Evolutionary conservation across 2,797 vertebrate genomes (phyloP), one percentile per base, ranked within the genome.

Genomic region (Chrosomus eos): DNA sequence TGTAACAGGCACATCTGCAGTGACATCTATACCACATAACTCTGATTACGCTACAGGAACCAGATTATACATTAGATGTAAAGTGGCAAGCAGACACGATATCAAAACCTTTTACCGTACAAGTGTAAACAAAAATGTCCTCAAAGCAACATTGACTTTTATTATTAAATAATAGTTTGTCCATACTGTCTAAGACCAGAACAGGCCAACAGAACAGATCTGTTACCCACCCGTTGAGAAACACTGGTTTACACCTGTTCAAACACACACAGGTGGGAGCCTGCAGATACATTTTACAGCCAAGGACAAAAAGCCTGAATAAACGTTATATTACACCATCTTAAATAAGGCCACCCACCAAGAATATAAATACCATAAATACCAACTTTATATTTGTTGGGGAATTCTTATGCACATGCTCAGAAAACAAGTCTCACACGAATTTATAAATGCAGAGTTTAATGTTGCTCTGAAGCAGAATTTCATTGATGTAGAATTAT

Each of bases 261-360:
- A 55, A 36, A 75, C 19, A 23, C 72, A 53, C 28, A 11, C 26
- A 19, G 71, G 26, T 75, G 48, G 16, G 18, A 48, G 70, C 70
- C 40, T 33, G 19, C 72, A 33, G 48, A 53, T 36, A n/a, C 11
- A 4, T 75, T 75, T 75, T 38, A 38, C 7, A 5, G 31, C 6
- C 72, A 75, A 74, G 19, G 72, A 36, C 72, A 53, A 33, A 53
- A 53, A 36, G 43, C 28, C 71, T 31, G 26, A 73, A 36, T 75
- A 36, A 36, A 75, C 7, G 2, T 38, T 55, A n/a, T 58, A 58
- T 75, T 38, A 58, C 31, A 55, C 2, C 10, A 2, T 48, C 70
- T 73, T 51, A 73, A 71, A 71, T 6, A 18, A 72, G 45, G 26
- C 43, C 5, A 21, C 26, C 70, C 19, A 51, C 18, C 14, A 9